phyloP scores from a whole-genome alignment of 2,113 vertebrate genomes.

The Campylorhamphus procurvoides region DNA sequence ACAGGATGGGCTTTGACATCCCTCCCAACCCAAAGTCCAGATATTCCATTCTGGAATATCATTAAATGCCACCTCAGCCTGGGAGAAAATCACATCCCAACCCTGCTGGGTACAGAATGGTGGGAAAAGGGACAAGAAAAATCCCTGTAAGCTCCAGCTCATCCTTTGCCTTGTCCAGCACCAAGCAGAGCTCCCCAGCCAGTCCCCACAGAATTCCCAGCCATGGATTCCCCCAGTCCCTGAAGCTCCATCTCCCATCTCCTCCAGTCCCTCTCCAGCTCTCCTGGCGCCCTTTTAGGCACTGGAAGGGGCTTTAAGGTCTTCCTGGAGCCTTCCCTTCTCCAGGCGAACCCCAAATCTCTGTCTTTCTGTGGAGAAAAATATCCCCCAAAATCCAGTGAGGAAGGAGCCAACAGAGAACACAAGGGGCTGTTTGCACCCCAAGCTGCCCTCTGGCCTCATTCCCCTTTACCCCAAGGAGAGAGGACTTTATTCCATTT shows the following conservation, averaged over 20 bases:
- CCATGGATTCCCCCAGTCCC: not conserved
- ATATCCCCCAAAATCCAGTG: too few species aligned
- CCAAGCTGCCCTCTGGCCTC: too few species aligned
- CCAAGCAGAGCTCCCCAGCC: not conserved
- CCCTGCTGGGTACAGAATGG: not conserved
- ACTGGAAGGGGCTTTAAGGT: too few species aligned
- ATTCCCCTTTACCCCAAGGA: too few species aligned
- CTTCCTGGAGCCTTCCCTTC: too few species aligned
- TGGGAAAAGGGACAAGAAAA: not conserved
- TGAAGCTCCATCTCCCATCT: not conserved
- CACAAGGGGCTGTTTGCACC: too few species aligned
- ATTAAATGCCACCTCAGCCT: not conserved
- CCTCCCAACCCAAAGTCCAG: not conserved
- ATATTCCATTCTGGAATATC: not conserved
- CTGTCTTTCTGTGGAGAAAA: too few species aligned
- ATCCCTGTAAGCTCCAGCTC: not conserved
- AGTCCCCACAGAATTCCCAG: not conserved
- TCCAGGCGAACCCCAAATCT: too few species aligned
- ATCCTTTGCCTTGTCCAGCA: accelerated
- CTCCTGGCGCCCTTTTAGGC: too few species aligned
- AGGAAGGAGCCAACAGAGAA: too few species aligned
- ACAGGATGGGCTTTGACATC: not conserved
- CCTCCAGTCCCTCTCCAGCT: not conserved
- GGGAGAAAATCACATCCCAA: not conserved
- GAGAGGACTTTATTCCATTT: too few species aligned